Base-by-base conservation (phyloP, 2,797 vertebrate species). In the Scleropages formosus region DNA sequence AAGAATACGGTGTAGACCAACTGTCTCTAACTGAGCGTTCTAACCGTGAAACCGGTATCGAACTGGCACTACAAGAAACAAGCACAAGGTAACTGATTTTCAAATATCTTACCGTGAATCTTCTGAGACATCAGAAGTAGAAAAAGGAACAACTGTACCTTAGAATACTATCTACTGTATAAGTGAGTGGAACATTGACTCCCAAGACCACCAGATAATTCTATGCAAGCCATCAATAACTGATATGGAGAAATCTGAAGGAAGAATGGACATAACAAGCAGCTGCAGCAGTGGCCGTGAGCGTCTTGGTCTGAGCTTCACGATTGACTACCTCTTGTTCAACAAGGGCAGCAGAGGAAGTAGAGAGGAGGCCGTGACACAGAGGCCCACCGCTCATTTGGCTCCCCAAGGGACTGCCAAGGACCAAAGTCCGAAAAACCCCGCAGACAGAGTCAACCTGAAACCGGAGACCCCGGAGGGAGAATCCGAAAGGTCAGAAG, bases 281-380 rank as follows among this genome's bases (percentile, higher is more conserved):
- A 82, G 80, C 81, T 56, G 26, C 79, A 77, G 61, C n/a, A 64
- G 81, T 51, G 80, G 78, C 79, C 84, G 76, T 78, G 88, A 88
- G 75, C 84, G 82, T 53, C 81, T 90, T 72, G 91, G 91, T 82
- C 84, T 92, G 59, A 89, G 90, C 80, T 95, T 95, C 82, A 92
- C 90, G 76, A 95, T 95, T 46, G 93, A 94, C 79, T 91, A 83
- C 65, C 89, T 95, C 75, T 87, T 95, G 74, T 87, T 89, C 59
- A 89, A 91, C 83, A 89, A 91, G 80, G 88, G 87, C 80, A 87
- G 84, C 78, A 87, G 88, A 84, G 72, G 72, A 77, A 79, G 82
- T 12, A 82, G 81, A 78, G 82, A 80, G 68, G 83, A 84, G 79
- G 73, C 78, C 60, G 72, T 84, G 81, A 80, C 15, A 12, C 72